Evolutionary conservation across 2,113 vertebrate species (phyloP).

Genomic region (Hippocampus barbouri): DNA sequence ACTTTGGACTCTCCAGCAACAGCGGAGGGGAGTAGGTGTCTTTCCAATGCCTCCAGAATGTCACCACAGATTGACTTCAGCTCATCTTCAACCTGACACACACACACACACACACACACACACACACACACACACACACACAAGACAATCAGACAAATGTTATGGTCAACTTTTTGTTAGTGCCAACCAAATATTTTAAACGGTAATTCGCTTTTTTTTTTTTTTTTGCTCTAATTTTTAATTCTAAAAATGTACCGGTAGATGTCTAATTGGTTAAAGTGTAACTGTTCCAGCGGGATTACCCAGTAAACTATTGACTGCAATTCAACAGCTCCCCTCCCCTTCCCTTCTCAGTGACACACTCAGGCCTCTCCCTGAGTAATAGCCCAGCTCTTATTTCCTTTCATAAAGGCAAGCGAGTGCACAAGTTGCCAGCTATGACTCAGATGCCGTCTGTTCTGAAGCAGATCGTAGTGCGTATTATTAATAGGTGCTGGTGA

Average conservation of each 20-base stretch:
- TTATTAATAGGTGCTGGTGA: slow-evolving; percentile 18
- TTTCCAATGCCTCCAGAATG: slow-evolving; percentile 97
- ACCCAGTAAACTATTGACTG: slow-evolving; percentile 41
- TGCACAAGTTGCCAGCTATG: slow-evolving; percentile 37
- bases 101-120: not conserved
- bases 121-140: slow-evolving; percentile 5
- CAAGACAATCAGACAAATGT: not conserved
- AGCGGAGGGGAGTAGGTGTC: slow-evolving; percentile 96
- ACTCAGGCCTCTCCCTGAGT: slow-evolving; percentile 48
- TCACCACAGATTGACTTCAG: slow-evolving; percentile 95
- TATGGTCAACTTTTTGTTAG: too few species aligned
- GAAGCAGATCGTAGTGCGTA: slow-evolving; percentile 23
- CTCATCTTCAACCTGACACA: slow-evolving; percentile 88
- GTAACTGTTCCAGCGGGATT: not conserved
- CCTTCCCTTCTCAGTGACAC: slow-evolving; percentile 44
- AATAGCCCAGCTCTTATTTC: slow-evolving; percentile 51
- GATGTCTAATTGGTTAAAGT: not conserved
- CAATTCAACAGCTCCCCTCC: slow-evolving; percentile 28
- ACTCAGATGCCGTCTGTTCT: slow-evolving; percentile 48
- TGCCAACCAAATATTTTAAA: too few species aligned
- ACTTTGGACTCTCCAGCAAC: slow-evolving; percentile 96
- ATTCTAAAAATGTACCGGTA: not conserved
- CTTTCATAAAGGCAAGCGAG: slow-evolving; percentile 39
- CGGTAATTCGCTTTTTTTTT: too few species aligned
- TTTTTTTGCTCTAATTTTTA: not conserved